Evolutionary conservation across 2,113 vertebrate genomes (phyloP).

Genomic region (Oenanthe melanoleuca): DNA sequence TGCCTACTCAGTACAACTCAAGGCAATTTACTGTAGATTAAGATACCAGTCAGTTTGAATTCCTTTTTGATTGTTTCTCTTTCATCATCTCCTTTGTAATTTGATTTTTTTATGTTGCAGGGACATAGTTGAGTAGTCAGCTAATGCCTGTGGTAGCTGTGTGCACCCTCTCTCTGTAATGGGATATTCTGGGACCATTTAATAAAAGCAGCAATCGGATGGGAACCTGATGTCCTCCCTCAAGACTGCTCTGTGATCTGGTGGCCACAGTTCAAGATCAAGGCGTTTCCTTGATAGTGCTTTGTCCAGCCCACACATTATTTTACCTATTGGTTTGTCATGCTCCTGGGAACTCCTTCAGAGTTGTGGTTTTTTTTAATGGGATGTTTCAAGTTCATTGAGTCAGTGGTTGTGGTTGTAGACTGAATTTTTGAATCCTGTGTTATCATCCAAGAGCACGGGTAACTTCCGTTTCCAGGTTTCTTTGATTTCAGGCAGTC

Average conservation of each 20-base stretch:
- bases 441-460: background rate
- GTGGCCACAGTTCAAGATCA: conserved; percentile 36
- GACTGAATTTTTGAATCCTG: background rate
- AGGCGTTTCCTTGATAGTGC: background rate
- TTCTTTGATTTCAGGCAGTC: background rate
- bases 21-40: background rate
- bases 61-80: conserved; percentile 7
- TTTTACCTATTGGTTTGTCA: background rate
- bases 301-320: background rate
- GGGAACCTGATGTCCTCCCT: conserved; percentile 46
- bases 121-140: background rate
- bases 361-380: background rate
- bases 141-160: background rate
- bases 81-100: conserved; percentile 5
- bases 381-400: conserved; percentile 16
- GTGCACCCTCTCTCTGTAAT: background rate
- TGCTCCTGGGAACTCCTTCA: background rate
- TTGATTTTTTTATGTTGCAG: conserved; percentile 7
- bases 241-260: conserved; percentile 29
- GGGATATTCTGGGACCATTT: conserved; percentile 35
- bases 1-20: background rate
- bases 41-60: background rate
- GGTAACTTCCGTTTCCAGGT: background rate
- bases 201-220: conserved; percentile 1
- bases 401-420: background rate